These are phyloP conservation scores for Intellagama lesueurii DNA, from an alignment of 2,797 vertebrate genomes.

Conservation along the genomic window DNA sequence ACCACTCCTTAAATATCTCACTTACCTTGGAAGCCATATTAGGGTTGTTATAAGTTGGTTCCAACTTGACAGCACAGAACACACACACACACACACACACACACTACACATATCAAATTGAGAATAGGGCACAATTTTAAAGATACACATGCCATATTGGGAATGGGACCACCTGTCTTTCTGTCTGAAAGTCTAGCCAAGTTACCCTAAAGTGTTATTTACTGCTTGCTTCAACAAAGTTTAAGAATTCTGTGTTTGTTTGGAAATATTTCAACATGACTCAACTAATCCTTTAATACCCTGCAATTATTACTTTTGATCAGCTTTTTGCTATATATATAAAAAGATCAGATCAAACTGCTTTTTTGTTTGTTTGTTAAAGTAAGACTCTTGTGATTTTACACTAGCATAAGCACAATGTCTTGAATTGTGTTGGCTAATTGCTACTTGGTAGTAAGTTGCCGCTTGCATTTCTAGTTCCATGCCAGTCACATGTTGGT, in stretches of 20 bases:
- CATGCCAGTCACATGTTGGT: too few relatives aligned
- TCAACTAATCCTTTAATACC: constrained; percentile 75
- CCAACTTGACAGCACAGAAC: too few relatives aligned
- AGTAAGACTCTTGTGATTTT: too few relatives aligned
- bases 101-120: too few relatives aligned
- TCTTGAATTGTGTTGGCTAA: too few relatives aligned
- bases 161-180: constrained; percentile 55
- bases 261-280: constrained; percentile 76
- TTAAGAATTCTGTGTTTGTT: constrained; percentile 62
- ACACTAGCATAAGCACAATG: too few relatives aligned
- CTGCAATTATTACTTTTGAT: constrained; percentile 68
- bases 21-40: too few relatives aligned
- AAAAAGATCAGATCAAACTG: constrained; percentile 69
- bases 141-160: constrained; percentile 48
- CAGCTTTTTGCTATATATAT: constrained; percentile 61
- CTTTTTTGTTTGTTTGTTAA: neutral
- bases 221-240: constrained; percentile 53
- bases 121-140: constrained; percentile 2
- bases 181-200: constrained; percentile 56
- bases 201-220: constrained; percentile 41
- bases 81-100: too few relatives aligned
- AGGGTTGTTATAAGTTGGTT: too few relatives aligned
- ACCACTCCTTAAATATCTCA: too few relatives aligned
- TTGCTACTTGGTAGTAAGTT: too few relatives aligned
- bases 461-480: too few relatives aligned